Evolutionary conservation across 2,888 invertebrate species (phyloP), one percentile per base, ranked within the genome.

Genomic region (Catocala nupta): DNA sequence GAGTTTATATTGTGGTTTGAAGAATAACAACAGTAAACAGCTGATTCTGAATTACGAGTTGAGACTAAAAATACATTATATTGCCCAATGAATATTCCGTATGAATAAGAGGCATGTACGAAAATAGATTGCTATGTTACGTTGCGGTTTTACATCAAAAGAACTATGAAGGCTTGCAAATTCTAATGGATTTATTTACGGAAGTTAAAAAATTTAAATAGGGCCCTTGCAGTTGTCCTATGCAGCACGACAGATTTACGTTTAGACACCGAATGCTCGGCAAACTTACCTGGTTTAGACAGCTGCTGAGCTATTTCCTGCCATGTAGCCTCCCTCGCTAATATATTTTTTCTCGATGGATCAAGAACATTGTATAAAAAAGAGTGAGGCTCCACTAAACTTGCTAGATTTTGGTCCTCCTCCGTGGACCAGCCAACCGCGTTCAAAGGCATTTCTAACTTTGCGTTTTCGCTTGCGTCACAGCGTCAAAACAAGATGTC

Each of bases 401-500:
- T 88, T 57, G 84, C 90, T 52, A 94, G 81, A 67, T 86, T 89
- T 78, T 91, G 91, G 71, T 92, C 91, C 71, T 93, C 93, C 63
- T 89, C 88, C 3, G 85, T 84, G 11, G 87, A 83, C 93, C 93
- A 94, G 62, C 91, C 92, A 77, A 86, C 75, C 52, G 92, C 90
- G 71, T 90, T 86, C 83, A 92, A 86, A 85, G 93, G 89, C 93
- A 93, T 93, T 83, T 87, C 82, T 78, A 73, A 72, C 68, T 62
- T 74, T 75, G 69, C 68, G 80, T 79, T 78, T 78, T 75, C 66
- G 72, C 74, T 73, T 80, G 76, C 79, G 74, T 80, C 81, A 87
- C 82, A 74, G 72, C 68, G 75, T 76, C 77, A 77, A 87, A 87
- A 89, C 92, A 93, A 93, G 88, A 93, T 93, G 93, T 92, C 92